phyloP scores from a whole-genome alignment of 2,888 invertebrate species.

The Himalopsyche japonica region DNA sequence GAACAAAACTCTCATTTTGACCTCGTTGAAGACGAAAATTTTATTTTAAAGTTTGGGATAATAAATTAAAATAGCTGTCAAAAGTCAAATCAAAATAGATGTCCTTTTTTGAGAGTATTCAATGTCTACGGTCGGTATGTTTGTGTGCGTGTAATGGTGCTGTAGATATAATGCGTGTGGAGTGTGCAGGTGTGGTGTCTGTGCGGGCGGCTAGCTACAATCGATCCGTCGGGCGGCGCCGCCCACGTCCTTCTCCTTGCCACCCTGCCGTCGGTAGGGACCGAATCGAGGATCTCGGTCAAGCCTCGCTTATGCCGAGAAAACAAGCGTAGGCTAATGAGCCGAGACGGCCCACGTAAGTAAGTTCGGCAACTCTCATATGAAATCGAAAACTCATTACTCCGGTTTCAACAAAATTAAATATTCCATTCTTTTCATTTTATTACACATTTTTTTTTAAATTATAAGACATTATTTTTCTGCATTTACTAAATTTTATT shows the following conservation, averaged over 20 bases:
- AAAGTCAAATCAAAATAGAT: background rate
- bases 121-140: background rate
- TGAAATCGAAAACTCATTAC: too few species aligned
- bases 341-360: too few species aligned
- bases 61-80: background rate
- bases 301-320: background rate
- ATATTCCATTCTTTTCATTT: too few species aligned
- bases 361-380: too few species aligned
- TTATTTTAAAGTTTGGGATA: too few species aligned
- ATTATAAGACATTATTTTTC: too few species aligned
- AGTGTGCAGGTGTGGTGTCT: background rate
- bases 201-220: background rate
- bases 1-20: too few species aligned
- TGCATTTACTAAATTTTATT: too few species aligned
- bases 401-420: too few species aligned
- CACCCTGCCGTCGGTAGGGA: background rate
- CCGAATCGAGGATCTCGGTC: background rate
- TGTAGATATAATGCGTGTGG: background rate
- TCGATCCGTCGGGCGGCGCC: constrained; percentile 24
- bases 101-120: background rate
- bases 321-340: too few species aligned
- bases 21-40: too few species aligned
- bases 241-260: constrained; percentile 1
- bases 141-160: background rate
- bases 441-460: too few species aligned